phyloP scores from a whole-genome alignment of 1,140 invertebrate genomes.

The Platyscapa corneri region DNA sequence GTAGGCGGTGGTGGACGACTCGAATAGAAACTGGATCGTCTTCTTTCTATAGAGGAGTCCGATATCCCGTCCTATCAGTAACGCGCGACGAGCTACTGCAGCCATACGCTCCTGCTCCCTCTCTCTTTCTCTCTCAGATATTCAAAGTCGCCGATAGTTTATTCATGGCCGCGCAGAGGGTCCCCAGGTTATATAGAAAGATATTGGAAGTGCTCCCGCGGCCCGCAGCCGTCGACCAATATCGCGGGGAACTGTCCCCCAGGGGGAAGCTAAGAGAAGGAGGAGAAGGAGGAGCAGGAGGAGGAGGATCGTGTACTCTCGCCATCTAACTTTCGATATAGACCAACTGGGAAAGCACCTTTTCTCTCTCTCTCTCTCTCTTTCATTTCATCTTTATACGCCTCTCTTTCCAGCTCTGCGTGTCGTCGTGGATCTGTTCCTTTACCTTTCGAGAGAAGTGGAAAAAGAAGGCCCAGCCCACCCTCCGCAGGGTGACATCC shows the following conservation, averaged over 20 bases:
- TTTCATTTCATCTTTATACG: background rate
- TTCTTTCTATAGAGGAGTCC: background rate
- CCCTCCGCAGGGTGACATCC: constrained; percentile 32
- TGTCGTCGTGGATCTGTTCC: constrained; percentile 65
- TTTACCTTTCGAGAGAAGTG: constrained; percentile 52
- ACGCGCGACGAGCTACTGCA: background rate
- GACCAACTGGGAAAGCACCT: background rate
- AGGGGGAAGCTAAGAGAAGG: constrained; percentile 61
- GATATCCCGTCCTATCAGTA: constrained; percentile 14
- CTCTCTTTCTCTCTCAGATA: constrained; percentile 64
- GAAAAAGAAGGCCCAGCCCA: constrained; percentile 65
- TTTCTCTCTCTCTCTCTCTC: background rate
- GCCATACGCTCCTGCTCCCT: background rate
- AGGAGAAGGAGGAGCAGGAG: constrained; percentile 55
- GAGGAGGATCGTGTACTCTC: background rate
- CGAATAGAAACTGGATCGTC: constrained; percentile 48
- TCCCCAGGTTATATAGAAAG: constrained; percentile 64
- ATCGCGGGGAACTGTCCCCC: constrained; percentile 74
- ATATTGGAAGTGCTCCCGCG: constrained; percentile 73
- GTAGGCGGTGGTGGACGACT: background rate
- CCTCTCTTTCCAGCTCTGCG: background rate
- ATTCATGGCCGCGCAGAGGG: constrained; percentile 74
- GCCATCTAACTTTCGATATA: background rate
- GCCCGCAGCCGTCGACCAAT: constrained; percentile 68
- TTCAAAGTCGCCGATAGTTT: constrained; percentile 75